phyloP scores from a whole-genome alignment of 2,113 vertebrate species.

The Paratilapia polleni region DNA sequence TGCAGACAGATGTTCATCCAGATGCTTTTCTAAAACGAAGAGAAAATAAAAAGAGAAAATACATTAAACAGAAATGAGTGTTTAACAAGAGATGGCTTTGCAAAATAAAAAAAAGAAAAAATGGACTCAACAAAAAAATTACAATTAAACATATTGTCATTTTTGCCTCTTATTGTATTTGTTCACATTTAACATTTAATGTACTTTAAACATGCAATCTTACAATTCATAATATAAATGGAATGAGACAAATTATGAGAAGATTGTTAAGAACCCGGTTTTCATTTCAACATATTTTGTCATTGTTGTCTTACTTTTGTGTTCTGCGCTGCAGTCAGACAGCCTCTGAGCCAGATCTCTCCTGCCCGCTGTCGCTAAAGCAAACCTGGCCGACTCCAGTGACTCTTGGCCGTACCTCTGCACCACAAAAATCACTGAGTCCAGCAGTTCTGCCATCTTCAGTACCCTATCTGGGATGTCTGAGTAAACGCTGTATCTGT shows the following conservation, averaged over 20 bases:
- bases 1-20: background rate
- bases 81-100: too few species aligned
- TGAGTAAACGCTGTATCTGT: background rate
- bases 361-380: background rate
- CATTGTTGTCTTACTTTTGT: background rate
- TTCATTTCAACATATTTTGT: background rate
- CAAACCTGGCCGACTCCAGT: background rate
- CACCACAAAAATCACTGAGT: background rate
- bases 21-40: background rate
- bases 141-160: too few species aligned
- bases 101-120: too few species aligned
- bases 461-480: too few species aligned
- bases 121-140: too few species aligned
- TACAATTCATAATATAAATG: too few species aligned
- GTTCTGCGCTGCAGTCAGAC: background rate
- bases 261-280: background rate
- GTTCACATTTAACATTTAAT: too few species aligned
- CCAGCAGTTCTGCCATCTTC: background rate
- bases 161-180: too few species aligned
- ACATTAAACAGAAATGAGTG: background rate
- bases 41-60: background rate
- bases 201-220: too few species aligned
- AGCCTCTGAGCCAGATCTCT: background rate
- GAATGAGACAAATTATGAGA: too few species aligned
- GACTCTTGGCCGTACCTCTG: background rate